These are phyloP conservation scores for Microplitis mediator DNA, from an alignment of 1,140 invertebrate species.

Conservation along the genomic window DNA sequence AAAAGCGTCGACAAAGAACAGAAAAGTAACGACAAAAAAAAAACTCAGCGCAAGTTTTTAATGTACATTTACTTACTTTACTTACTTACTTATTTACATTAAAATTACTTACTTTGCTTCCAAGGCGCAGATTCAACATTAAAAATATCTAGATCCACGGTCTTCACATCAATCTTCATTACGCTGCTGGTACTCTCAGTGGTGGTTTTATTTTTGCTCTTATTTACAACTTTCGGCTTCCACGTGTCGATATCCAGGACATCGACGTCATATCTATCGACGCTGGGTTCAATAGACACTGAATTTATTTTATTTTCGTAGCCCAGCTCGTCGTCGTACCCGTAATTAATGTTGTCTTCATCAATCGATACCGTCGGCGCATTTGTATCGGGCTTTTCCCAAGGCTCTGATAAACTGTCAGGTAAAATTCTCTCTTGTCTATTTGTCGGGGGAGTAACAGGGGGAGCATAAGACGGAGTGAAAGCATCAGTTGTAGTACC, in stretches of 20 bases:
- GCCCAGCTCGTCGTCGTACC: background rate
- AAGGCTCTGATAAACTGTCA: background rate
- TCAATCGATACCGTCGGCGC: slow-evolving; percentile 40
- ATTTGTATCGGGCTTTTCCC: slow-evolving; percentile 19
- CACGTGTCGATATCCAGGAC: slow-evolving; percentile 42
- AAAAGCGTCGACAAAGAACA: background rate
- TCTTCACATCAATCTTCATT: slow-evolving; percentile 49
- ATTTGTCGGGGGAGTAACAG: background rate
- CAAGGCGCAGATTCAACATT: slow-evolving; percentile 41
- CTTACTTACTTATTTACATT: background rate
- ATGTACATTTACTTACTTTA: background rate
- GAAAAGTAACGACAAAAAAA: too few species aligned
- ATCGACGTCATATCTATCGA: slow-evolving; percentile 38
- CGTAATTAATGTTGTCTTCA: slow-evolving; percentile 26
- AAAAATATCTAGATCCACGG: slow-evolving; percentile 35
- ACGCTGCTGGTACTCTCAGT: slow-evolving; percentile 43
- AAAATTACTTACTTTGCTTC: slow-evolving; percentile 40
- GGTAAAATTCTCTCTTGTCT: background rate
- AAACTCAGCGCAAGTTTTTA: background rate
- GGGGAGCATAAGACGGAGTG: background rate
- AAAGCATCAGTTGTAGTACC: background rate
- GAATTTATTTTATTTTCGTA: background rate
- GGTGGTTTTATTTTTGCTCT: slow-evolving; percentile 46
- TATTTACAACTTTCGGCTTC: slow-evolving; percentile 48
- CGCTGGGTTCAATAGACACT: slow-evolving; percentile 22